phyloP scores from a whole-genome alignment of 2,888 invertebrate genomes.

The Acrobasis suavella region DNA sequence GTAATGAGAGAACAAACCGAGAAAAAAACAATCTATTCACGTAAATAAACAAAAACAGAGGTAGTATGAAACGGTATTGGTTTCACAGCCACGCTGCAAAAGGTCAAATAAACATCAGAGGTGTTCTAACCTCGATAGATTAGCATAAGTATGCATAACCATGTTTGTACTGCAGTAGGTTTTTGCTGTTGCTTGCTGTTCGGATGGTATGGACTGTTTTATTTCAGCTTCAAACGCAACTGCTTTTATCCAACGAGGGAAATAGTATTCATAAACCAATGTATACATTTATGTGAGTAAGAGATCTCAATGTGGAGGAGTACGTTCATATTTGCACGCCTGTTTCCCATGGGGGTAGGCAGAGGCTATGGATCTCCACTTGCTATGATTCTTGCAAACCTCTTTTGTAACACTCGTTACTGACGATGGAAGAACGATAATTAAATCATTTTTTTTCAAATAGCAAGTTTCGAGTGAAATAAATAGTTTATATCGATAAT shows the following conservation, averaged over 20 bases:
- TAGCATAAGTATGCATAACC: background rate
- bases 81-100: background rate
- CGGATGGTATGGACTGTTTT: background rate
- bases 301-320: too few species aligned
- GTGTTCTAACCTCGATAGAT: constrained; percentile 2
- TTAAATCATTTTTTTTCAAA: too few species aligned
- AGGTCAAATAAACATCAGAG: background rate
- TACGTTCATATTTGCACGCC: too few species aligned
- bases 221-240: background rate
- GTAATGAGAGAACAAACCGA: too few species aligned
- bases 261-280: background rate
- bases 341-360: too few species aligned
- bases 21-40: background rate
- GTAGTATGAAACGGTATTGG: background rate
- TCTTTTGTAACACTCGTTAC: too few species aligned
- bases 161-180: background rate
- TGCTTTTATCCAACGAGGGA: background rate
- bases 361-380: too few species aligned
- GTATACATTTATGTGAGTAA: background rate
- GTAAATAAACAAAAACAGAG: background rate
- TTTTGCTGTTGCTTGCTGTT: background rate
- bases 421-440: too few species aligned
- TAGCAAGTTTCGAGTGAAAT: too few species aligned
- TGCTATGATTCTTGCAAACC: too few species aligned
- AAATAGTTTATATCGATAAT: too few species aligned